Evolutionary conservation across 1,140 invertebrate genomes (phyloP).

Genomic region (Drosophila kepulauana): DNA sequence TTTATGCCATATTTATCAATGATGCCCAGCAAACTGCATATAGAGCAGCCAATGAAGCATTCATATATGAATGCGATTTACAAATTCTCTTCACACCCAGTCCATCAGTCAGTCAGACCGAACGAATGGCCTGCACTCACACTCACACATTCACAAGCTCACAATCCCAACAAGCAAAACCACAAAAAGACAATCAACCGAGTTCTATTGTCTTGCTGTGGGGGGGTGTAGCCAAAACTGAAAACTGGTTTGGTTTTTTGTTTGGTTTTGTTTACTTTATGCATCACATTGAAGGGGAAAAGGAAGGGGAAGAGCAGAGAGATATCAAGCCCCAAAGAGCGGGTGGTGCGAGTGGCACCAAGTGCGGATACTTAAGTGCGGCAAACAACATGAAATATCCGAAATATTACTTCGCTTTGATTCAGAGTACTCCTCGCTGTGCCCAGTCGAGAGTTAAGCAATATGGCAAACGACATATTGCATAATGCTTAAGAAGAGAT

Average conservation of each 20-base stretch:
- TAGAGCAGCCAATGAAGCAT: slow-evolving; percentile 46
- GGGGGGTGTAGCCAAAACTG: slow-evolving; percentile 9
- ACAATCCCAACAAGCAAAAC: slow-evolving; percentile 12
- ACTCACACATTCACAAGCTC: neutral
- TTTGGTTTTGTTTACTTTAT: slow-evolving; percentile 12
- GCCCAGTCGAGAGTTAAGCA: slow-evolving; percentile 36
- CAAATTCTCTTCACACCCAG: slow-evolving; percentile 43
- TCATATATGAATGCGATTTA: slow-evolving; percentile 34
- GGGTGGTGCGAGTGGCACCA: slow-evolving; percentile 19
- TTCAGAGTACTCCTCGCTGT: slow-evolving; percentile 15
- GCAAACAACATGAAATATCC: slow-evolving; percentile 32
- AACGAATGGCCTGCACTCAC: slow-evolving; percentile 16
- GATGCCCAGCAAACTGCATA: slow-evolving; percentile 30
- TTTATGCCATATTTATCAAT: slow-evolving; percentile 69
- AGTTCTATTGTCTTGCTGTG: slow-evolving; percentile 43
- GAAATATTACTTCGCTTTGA: slow-evolving; percentile 34
- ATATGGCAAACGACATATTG: slow-evolving; percentile 41
- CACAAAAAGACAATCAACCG: slow-evolving; percentile 49
- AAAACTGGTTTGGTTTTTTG: slow-evolving; percentile 44
- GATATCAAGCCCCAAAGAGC: neutral
- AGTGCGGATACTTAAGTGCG: slow-evolving; percentile 25
- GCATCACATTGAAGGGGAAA: slow-evolving; percentile 3
- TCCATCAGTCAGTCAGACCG: neutral
- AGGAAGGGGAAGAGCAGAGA: neutral
- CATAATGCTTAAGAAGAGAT: slow-evolving; percentile 62